Conservation (phyloP, 2,113 vertebrate species). For the Corythornis vintsioides region DNA sequence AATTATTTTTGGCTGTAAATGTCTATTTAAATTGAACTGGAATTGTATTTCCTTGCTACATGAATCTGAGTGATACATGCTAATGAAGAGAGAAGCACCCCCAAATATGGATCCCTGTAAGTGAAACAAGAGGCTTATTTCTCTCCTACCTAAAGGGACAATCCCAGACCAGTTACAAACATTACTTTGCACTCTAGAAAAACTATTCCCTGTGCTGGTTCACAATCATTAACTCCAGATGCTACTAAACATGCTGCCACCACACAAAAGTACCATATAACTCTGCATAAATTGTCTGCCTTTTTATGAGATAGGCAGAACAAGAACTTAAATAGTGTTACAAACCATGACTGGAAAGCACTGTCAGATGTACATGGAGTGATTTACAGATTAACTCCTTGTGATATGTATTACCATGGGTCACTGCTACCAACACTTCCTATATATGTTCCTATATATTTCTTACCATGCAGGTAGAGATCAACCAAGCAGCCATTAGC, state of each 20-base stretch:
- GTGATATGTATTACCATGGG: neutral
- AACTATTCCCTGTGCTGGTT: neutral
- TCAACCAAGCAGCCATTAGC: neutral
- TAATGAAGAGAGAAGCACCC: neutral
- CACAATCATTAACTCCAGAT: neutral
- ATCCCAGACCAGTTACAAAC: neutral
- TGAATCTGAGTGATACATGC: neutral
- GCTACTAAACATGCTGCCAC: accelerated
- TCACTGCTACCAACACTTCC: neutral
- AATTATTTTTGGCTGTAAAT: neutral
- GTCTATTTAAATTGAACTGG: neutral
- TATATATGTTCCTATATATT: neutral
- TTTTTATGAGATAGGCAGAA: neutral
- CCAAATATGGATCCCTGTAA: neutral
- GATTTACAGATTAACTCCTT: neutral
- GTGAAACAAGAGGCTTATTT: neutral
- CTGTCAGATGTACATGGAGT: neutral
- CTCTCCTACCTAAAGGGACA: neutral
- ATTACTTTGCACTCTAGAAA: neutral
- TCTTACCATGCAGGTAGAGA: neutral
- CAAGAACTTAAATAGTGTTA: neutral
- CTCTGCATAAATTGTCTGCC: neutral
- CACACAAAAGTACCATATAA: neutral
- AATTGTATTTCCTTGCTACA: neutral
- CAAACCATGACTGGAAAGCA: neutral